Conservation (phyloP, 2,113 vertebrate species). For the Osmerus eperlanus region DNA sequence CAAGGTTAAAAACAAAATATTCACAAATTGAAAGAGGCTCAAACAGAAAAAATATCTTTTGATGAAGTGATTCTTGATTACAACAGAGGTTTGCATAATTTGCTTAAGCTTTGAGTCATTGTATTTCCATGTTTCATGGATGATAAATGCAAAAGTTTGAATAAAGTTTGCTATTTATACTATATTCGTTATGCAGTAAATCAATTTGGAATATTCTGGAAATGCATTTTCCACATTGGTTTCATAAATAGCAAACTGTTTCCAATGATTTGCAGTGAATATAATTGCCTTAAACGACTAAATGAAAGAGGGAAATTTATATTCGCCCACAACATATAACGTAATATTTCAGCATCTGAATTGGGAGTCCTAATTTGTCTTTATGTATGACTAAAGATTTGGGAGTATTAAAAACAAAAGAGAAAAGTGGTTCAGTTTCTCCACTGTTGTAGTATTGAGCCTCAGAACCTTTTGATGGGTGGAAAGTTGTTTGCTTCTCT, state of each 20-base stretch:
- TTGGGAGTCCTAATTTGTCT: conserved; percentile 10
- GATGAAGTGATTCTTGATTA: no score
- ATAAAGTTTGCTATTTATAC: conserved; percentile 16
- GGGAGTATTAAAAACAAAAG: conserved; percentile 14
- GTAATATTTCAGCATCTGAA: not conserved
- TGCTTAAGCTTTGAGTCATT: no score
- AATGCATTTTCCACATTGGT: conserved; percentile 13
- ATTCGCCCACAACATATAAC: conserved; percentile 13
- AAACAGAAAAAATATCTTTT: no score
- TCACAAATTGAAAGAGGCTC: no score
- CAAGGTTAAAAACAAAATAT: no score
- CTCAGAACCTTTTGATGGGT: conserved; percentile 29
- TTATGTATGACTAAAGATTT: conserved; percentile 9
- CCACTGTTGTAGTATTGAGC: conserved; percentile 43
- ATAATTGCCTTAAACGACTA: conserved; percentile 1
- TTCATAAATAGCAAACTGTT: conserved; percentile 16
- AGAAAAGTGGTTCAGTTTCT: conserved; percentile 14
- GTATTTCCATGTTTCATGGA: no score
- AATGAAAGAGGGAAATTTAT: conserved; percentile 35
- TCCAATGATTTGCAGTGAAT: conserved; percentile 3
- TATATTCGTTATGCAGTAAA: not conserved
- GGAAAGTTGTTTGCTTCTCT: conserved; percentile 15
- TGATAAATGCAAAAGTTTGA: no score
- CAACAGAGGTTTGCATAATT: no score
- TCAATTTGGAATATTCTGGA: not conserved